phyloP scores from a whole-genome alignment of 2,113 vertebrate species.

The Myotis davidii region DNA sequence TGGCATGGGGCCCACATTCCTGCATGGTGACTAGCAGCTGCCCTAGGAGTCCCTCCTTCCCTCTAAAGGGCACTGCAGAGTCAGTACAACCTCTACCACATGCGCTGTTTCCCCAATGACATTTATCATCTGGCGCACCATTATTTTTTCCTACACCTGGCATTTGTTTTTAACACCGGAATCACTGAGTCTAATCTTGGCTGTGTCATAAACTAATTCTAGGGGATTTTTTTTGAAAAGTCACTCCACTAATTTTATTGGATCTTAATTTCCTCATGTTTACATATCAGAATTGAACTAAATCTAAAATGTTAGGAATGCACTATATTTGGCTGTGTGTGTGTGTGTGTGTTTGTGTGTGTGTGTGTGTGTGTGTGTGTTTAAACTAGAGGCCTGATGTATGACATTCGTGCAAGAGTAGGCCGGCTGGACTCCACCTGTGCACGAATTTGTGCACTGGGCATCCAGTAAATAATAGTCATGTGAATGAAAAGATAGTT shows the following conservation, averaged over 20 bases:
- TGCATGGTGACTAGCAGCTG: background rate
- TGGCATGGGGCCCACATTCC: background rate
- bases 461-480: background rate
- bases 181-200: background rate
- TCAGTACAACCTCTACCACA: background rate
- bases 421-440: too few species aligned
- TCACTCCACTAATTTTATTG: background rate
- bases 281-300: background rate
- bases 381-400: too few species aligned
- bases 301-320: background rate
- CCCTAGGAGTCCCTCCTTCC: background rate
- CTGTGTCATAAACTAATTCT: background rate
- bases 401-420: too few species aligned
- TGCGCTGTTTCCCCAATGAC: background rate
- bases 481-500: background rate
- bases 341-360: background rate
- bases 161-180: background rate
- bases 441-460: too few species aligned
- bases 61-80: background rate
- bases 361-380: background rate
- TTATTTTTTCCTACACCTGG: background rate
- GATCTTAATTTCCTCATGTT: constrained; percentile 18
- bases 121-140: background rate
- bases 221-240: background rate
- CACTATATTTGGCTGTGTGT: background rate